A percentile compares a stretch with the other conserved stretches of the same genome.
Evolutionary conservation across 2,113 vertebrate genomes (phyloP).

Genomic region (Emydocephalus ijimae): DNA sequence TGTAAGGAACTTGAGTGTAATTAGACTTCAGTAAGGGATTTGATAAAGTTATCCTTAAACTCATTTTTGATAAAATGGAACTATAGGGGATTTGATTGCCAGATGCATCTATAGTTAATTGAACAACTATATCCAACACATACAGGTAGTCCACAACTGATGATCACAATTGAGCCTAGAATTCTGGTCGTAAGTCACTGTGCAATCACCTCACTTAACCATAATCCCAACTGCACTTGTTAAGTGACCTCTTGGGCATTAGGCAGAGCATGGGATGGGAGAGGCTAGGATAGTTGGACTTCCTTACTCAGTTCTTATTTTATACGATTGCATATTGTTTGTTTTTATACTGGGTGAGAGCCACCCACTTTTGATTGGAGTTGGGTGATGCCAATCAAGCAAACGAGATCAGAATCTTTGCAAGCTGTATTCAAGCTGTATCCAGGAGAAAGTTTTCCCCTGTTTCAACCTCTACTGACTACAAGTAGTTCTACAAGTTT

Average conservation of each 20-base stretch:
- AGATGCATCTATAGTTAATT: background rate
- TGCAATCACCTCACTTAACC: background rate
- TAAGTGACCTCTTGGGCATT: too few relatives aligned
- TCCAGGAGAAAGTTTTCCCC: background rate
- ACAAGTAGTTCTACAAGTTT: background rate
- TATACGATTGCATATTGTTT: background rate
- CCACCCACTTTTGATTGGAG: background rate
- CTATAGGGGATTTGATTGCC: background rate
- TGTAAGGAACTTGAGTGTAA: background rate
- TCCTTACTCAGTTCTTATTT: background rate
- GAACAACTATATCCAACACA: background rate
- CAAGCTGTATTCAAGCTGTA: background rate
- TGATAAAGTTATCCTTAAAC: background rate
- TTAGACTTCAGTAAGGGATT: background rate
- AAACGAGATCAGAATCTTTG: background rate
- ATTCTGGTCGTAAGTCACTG: background rate
- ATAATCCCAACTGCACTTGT: background rate
- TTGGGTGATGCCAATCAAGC: background rate
- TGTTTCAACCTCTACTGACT: background rate
- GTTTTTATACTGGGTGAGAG: background rate
- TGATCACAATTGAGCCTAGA: background rate
- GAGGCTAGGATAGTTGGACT: background rate
- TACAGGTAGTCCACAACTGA: background rate
- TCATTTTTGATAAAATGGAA: background rate
- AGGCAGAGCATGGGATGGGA: background rate